Percentiles rank a stretch among this genome's conserved stretches.
Evolutionary conservation across 2,113 vertebrate species (phyloP).

Genomic region (Narcine bancroftii): DNA sequence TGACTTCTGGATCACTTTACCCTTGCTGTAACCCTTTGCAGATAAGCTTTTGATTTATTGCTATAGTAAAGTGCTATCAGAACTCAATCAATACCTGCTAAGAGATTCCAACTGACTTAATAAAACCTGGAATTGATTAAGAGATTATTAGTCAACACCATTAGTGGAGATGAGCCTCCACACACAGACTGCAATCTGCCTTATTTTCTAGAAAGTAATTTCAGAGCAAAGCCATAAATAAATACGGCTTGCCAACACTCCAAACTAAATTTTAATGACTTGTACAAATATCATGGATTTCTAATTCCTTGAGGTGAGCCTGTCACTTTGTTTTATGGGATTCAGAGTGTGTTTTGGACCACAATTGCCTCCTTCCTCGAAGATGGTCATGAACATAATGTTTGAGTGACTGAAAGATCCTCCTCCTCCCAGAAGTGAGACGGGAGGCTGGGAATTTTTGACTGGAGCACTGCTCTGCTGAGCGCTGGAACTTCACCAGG

Average conservation of each 20-base stretch:
- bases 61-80: constrained; percentile 15
- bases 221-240: neutral
- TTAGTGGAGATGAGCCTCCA: neutral
- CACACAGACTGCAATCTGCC: neutral
- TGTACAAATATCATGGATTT: neutral
- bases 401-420: no score
- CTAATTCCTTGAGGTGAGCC: neutral
- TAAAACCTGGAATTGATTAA: constrained; percentile 26
- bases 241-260: neutral
- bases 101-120: constrained; percentile 1
- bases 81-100: constrained; percentile 25
- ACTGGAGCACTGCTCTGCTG: no score
- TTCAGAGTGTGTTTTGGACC: neutral
- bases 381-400: no score
- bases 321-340: neutral
- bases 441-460: no score
- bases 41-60: constrained; percentile 23
- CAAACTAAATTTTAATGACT: constrained; percentile 20
- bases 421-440: no score
- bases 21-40: neutral
- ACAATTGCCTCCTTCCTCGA: no score
- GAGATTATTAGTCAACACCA: constrained; percentile 31
- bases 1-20: constrained; percentile 20
- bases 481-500: no score
- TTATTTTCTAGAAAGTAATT: constrained; percentile 17